Evolutionary conservation across 2,888 invertebrate genomes (phyloP).

Genomic region (Sthenelais limicola): DNA sequence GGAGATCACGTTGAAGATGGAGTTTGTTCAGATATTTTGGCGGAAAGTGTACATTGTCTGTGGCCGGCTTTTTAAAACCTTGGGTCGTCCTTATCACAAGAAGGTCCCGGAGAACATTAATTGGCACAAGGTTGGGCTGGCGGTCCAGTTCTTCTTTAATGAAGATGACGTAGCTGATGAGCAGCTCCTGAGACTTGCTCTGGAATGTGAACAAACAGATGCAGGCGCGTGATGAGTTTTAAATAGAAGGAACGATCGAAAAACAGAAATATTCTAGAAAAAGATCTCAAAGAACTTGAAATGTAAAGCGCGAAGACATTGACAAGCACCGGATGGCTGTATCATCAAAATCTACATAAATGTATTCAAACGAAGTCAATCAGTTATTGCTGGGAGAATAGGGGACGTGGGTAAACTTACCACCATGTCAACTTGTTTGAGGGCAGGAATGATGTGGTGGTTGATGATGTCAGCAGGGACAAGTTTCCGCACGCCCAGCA

Average conservation of each 20-base stretch:
- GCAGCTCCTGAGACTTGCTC: conserved; percentile 49
- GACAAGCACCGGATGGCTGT: too few relatives aligned
- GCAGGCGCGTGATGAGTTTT: too few relatives aligned
- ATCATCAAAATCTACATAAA: too few relatives aligned
- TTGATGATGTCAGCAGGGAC: conserved; percentile 64
- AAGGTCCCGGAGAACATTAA: conserved; percentile 58
- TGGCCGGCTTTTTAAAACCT: conserved; percentile 59
- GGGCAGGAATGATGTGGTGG: conserved; percentile 66
- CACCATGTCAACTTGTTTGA: conserved; percentile 55
- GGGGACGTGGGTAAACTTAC: conserved; percentile 49
- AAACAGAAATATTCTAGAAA: too few relatives aligned
- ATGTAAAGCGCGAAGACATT: too few relatives aligned
- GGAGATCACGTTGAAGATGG: conserved; percentile 55
- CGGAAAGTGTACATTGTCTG: conserved; percentile 64
- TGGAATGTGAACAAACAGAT: too few relatives aligned
- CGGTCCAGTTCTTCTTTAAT: conserved; percentile 62
- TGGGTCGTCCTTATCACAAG: conserved; percentile 62
- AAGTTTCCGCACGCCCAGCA: conserved; percentile 59
- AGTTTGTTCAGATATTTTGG: conserved; percentile 58
- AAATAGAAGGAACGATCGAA: too few relatives aligned
- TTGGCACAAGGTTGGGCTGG: conserved; percentile 57
- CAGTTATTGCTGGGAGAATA: too few relatives aligned
- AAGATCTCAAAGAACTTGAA: too few relatives aligned
- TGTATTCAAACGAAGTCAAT: too few relatives aligned
- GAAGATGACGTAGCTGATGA: conserved; percentile 64